Conservation (phyloP, 1,140 invertebrate genomes). For the Orussus abietinus region DNA sequence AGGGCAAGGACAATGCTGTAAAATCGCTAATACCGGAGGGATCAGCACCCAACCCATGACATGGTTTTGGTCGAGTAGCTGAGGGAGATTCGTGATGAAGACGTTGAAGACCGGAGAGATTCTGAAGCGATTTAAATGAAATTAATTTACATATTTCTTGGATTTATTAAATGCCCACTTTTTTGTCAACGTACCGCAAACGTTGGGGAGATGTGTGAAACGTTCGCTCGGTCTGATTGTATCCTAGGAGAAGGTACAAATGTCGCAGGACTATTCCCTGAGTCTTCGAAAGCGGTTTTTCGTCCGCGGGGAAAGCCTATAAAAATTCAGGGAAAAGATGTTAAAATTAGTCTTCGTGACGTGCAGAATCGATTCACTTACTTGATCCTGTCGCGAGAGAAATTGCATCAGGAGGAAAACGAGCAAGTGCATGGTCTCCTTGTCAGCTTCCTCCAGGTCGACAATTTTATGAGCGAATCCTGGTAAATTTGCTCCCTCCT, state of each 20-base stretch:
- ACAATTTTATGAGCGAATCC: constrained; percentile 75
- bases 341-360: constrained; percentile 14
- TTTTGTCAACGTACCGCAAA: constrained; percentile 76
- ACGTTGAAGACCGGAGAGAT: constrained; percentile 92
- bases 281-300: constrained; percentile 72
- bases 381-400: constrained; percentile 72
- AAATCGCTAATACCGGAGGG: constrained; percentile 76
- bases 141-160: constrained; percentile 1
- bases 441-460: constrained; percentile 91
- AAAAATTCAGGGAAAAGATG: constrained; percentile 17
- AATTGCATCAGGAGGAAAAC: constrained; percentile 96
- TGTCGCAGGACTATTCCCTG: constrained; percentile 89
- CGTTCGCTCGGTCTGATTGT: constrained; percentile 83
- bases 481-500: constrained; percentile 66
- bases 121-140: constrained; percentile 50
- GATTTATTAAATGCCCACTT: no score
- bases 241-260: constrained; percentile 89
- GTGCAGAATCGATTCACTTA: constrained; percentile 38
- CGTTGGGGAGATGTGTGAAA: constrained; percentile 88
- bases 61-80: constrained; percentile 93
- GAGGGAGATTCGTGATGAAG: constrained; percentile 87
- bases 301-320: constrained; percentile 76
- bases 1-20: constrained; percentile 85
- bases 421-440: constrained; percentile 93
- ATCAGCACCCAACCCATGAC: constrained; percentile 83